Percentiles rank a stretch among this genome's conserved stretches.
These are phyloP conservation scores for Eupithecia subumbrata DNA, from an alignment of 2,888 invertebrate genomes.

Conservation along the genomic window DNA sequence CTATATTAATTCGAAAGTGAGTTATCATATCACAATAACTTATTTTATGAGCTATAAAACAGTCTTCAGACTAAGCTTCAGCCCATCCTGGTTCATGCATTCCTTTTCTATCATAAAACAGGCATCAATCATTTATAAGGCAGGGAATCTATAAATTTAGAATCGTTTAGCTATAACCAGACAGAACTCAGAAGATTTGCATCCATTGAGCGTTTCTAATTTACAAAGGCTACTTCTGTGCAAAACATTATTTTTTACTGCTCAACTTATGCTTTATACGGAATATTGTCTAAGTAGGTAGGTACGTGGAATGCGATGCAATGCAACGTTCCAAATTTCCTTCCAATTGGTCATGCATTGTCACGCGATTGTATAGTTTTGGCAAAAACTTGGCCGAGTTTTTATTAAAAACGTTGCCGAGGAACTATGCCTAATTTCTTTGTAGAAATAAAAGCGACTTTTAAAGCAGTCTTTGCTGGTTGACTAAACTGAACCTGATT, in stretches of 20 bases:
- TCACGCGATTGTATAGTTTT: constrained; percentile 69
- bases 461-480: not conserved
- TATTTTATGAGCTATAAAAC: not conserved
- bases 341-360: constrained; percentile 54
- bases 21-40: not conserved
- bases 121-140: not conserved
- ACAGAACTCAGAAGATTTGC: not conserved
- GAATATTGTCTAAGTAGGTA: not conserved
- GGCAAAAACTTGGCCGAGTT: constrained; percentile 48
- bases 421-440: not conserved
- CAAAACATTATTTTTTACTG: not conserved
- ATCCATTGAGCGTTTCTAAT: not conserved
- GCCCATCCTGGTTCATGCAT: not conserved
- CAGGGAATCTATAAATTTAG: not conserved
- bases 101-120: not conserved
- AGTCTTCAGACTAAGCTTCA: not conserved
- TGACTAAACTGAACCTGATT: not conserved
- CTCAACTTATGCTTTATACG: not conserved
- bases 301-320: constrained; percentile 50
- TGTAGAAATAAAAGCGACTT: not conserved
- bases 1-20: not conserved
- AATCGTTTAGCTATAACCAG: not conserved
- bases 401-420: not conserved
- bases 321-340: constrained; percentile 45
- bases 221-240: not conserved